A percentile compares a stretch with the other conserved stretches of the same genome.
Conservation (phyloP, 2,113 vertebrate genomes). For the Noctilio leporinus region DNA sequence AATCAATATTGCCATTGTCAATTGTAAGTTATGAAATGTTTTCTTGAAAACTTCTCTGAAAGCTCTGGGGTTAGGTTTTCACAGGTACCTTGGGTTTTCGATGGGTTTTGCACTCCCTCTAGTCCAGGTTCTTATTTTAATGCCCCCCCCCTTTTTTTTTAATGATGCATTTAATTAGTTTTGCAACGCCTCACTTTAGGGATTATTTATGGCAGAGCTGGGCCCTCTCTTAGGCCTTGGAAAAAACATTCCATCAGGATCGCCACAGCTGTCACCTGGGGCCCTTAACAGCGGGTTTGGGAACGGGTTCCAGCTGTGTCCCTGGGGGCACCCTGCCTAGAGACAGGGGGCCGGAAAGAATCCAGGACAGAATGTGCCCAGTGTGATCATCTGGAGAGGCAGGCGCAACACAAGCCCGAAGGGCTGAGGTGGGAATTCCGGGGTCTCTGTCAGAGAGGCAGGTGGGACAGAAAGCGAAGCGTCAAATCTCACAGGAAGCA, state of each 20-base stretch:
- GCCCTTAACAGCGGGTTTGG: not conserved
- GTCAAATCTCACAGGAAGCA: accelerated
- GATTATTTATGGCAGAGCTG: not conserved
- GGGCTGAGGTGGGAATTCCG: not conserved
- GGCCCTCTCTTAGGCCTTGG: not conserved
- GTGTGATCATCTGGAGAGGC: accelerated
- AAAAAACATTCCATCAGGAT: not conserved
- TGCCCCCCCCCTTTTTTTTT: not conserved
- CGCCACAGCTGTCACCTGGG: too few species aligned
- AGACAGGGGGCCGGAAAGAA: accelerated
- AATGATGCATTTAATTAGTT: not conserved
- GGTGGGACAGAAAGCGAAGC: accelerated
- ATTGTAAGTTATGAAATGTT: slow-evolving; percentile 73
- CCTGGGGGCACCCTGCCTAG: accelerated
- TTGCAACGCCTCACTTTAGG: not conserved
- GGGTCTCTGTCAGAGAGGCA: not conserved
- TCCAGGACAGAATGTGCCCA: accelerated
- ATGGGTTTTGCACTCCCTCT: not conserved
- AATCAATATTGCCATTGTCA: slow-evolving; percentile 79
- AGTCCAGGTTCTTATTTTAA: not conserved
- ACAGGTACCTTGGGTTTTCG: not conserved
- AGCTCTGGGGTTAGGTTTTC: not conserved
- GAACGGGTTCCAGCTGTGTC: accelerated
- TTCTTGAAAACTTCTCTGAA: not conserved
- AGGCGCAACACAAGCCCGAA: accelerated